A percentile compares a stretch with the other conserved stretches of the same genome.
Conservation (phyloP, 2,797 vertebrate genomes). For the Myotis myotis region DNA sequence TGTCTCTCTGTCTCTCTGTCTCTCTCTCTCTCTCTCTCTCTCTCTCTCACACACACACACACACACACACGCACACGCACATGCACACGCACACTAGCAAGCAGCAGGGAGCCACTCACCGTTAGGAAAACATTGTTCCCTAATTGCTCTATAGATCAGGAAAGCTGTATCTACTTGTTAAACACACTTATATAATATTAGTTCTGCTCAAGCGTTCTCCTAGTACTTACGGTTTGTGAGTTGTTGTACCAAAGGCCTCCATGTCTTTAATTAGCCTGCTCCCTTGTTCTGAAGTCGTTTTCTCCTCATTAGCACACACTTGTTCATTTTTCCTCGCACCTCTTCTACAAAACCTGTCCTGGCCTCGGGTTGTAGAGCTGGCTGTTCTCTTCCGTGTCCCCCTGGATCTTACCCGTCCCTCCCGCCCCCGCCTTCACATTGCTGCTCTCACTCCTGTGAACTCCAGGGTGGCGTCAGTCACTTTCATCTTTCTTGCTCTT, state of each 20-base stretch:
- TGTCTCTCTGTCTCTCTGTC: too few relatives aligned
- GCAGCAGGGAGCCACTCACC: background rate
- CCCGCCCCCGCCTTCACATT: background rate
- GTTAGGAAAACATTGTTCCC: background rate
- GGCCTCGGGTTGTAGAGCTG: background rate
- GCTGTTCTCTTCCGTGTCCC: background rate
- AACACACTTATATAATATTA: background rate
- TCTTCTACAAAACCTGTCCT: background rate
- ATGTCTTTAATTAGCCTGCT: background rate
- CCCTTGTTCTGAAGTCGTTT: background rate
- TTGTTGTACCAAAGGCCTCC: background rate
- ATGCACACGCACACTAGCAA: too few relatives aligned
- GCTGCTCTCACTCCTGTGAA: background rate
- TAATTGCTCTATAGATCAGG: fast-evolving
- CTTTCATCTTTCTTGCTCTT: background rate
- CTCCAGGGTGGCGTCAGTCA: background rate
- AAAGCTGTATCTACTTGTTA: background rate
- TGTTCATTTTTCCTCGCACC: background rate
- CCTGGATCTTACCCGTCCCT: background rate
- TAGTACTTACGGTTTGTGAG: background rate
- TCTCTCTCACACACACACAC: too few relatives aligned
- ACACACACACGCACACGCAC: background rate
- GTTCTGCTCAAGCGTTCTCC: background rate
- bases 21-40: too few relatives aligned
- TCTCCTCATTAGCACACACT: background rate